These are phyloP conservation scores for Urocolius indicus DNA, from an alignment of 2,113 vertebrate genomes.

Conservation along the genomic window DNA sequence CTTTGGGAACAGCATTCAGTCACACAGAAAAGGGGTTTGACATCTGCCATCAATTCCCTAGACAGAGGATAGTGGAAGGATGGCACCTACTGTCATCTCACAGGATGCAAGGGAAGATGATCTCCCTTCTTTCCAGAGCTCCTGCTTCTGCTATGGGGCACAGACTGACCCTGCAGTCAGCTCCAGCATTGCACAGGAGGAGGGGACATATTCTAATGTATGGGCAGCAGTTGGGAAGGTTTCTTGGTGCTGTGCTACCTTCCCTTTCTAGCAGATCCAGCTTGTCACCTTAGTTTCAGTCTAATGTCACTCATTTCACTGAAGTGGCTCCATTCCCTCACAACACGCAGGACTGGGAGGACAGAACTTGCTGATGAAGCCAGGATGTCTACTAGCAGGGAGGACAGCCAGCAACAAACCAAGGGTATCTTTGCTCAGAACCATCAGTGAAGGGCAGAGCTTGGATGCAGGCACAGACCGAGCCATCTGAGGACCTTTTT, in stretches of 20 bases:
- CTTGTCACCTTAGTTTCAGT: background rate
- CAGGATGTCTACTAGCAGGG: background rate
- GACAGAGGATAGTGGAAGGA: background rate
- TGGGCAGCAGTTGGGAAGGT: background rate
- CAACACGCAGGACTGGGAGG: rapidly evolving
- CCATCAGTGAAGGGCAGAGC: background rate
- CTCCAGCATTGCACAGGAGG: background rate
- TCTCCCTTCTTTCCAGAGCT: background rate
- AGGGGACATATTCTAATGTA: background rate
- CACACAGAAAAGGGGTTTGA: background rate
- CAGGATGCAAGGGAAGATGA: background rate
- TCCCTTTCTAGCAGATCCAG: background rate
- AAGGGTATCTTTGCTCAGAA: constrained; percentile 16
- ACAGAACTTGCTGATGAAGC: background rate
- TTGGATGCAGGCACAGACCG: background rate
- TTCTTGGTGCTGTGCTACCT: constrained; percentile 21
- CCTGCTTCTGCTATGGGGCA: background rate
- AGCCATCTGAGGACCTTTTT: background rate
- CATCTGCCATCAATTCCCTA: background rate
- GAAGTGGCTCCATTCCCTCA: background rate
- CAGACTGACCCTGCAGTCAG: background rate
- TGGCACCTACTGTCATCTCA: background rate
- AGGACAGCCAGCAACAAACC: constrained; percentile 1
- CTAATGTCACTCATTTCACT: background rate
- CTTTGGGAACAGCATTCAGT: background rate